Evolutionary conservation across 2,888 invertebrate genomes (phyloP).

Genomic region (Conomelus anceps): DNA sequence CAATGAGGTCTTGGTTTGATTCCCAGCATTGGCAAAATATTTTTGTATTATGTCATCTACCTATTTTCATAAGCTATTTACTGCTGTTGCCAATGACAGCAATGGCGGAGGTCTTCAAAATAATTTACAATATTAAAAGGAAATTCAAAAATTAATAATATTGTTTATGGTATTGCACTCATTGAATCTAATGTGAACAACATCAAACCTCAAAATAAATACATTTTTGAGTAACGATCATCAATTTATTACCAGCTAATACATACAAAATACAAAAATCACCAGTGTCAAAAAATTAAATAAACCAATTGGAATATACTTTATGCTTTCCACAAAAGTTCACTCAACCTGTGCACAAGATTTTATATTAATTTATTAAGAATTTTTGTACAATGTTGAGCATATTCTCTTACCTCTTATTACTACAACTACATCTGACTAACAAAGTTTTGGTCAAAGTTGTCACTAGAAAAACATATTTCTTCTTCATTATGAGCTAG

Average conservation of each 20-base stretch:
- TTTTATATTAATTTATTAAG: neutral
- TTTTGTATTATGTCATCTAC: too few relatives aligned
- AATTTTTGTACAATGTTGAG: neutral
- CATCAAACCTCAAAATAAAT: neutral
- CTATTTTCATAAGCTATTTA: too few relatives aligned
- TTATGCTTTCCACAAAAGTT: neutral
- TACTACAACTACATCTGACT: too few relatives aligned
- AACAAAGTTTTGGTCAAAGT: neutral
- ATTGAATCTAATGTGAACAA: neutral
- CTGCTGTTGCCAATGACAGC: too few relatives aligned
- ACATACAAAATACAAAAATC: neutral
- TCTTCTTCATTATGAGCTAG: neutral
- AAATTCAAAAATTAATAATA: too few relatives aligned
- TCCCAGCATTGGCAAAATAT: too few relatives aligned
- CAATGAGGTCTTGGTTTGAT: too few relatives aligned
- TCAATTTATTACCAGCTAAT: neutral
- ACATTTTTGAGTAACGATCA: too few relatives aligned
- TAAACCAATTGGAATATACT: neutral
- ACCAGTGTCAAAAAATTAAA: neutral
- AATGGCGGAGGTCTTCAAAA: too few relatives aligned
- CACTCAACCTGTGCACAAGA: conserved; percentile 22
- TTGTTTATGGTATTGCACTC: neutral
- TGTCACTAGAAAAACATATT: neutral
- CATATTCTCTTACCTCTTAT: neutral
- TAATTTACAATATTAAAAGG: too few relatives aligned